Conservation (phyloP, 2,888 invertebrate species). For the Athalia rosae region DNA sequence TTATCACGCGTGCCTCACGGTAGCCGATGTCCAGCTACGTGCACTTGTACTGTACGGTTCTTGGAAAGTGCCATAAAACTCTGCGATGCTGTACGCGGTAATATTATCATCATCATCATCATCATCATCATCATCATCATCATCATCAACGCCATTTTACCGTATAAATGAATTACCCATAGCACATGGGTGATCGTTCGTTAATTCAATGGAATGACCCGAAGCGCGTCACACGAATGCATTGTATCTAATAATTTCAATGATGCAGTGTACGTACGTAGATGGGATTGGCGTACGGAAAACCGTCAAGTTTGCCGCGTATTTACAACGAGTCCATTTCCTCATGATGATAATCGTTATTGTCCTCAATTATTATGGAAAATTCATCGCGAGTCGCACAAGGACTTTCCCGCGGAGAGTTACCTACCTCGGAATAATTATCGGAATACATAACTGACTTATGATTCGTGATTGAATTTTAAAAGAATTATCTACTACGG, state of each 20-base stretch:
- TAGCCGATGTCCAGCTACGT: slow-evolving; percentile 9
- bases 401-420: background rate
- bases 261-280: background rate
- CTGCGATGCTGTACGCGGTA: background rate
- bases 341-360: background rate
- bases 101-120: too few relatives aligned
- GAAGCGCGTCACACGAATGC: too few relatives aligned
- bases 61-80: background rate
- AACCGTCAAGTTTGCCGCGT: background rate
- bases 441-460: too few relatives aligned
- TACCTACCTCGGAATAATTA: too few relatives aligned
- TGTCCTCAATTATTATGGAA: slow-evolving; percentile 37
- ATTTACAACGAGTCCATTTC: background rate
- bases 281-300: background rate
- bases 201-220: too few relatives aligned
- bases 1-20: background rate
- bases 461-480: slow-evolving; percentile 59
- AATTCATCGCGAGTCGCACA: slow-evolving; percentile 19
- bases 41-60: too few relatives aligned
- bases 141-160: too few relatives aligned
- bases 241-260: too few relatives aligned
- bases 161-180: too few relatives aligned
- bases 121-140: too few relatives aligned
- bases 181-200: too few relatives aligned
- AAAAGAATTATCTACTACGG: background rate